These are phyloP conservation scores for Eulemur rubriventer DNA, from an alignment of 2,797 vertebrate species.

Conservation along the genomic window DNA sequence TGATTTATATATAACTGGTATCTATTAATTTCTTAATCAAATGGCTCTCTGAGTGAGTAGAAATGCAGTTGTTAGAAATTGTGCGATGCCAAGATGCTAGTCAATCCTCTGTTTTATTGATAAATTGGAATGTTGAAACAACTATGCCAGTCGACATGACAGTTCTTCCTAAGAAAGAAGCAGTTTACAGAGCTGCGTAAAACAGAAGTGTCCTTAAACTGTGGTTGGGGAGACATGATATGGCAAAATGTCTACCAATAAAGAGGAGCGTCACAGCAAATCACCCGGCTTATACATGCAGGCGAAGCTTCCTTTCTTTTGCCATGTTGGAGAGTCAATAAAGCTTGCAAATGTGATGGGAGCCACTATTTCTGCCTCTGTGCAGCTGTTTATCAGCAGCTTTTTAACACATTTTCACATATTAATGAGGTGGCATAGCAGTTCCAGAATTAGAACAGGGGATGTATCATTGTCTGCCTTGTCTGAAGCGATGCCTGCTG, in stretches of 20 bases:
- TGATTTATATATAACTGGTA: neutral
- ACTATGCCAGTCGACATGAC: neutral
- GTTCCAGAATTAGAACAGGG: slow-evolving; percentile 74
- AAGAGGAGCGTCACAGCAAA: slow-evolving; percentile 49
- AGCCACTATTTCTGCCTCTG: slow-evolving; percentile 65
- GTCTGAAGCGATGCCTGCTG: slow-evolving; percentile 35
- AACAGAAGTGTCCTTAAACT: slow-evolving; percentile 63
- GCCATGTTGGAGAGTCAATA: slow-evolving; percentile 54
- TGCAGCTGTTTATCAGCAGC: slow-evolving; percentile 77
- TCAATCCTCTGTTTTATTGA: slow-evolving; percentile 51
- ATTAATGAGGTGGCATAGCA: slow-evolving; percentile 73
- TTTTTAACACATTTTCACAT: slow-evolving; percentile 74
- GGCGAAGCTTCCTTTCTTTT: neutral
- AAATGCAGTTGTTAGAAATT: slow-evolving; percentile 28
- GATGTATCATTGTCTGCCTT: slow-evolving; percentile 59
- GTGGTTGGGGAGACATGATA: slow-evolving; percentile 60
- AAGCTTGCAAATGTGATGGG: slow-evolving; percentile 57
- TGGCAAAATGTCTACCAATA: slow-evolving; percentile 53
- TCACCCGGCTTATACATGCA: slow-evolving; percentile 15
- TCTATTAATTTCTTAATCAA: slow-evolving; percentile 65
- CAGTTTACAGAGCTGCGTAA: slow-evolving; percentile 45
- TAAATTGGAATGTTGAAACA: slow-evolving; percentile 20
- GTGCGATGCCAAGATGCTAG: neutral
- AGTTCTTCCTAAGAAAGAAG: slow-evolving; percentile 46
- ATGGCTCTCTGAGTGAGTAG: neutral